These are phyloP conservation scores for Phalacrocorax pelagicus DNA, from an alignment of 2,113 vertebrate species.

Conservation along the genomic window DNA sequence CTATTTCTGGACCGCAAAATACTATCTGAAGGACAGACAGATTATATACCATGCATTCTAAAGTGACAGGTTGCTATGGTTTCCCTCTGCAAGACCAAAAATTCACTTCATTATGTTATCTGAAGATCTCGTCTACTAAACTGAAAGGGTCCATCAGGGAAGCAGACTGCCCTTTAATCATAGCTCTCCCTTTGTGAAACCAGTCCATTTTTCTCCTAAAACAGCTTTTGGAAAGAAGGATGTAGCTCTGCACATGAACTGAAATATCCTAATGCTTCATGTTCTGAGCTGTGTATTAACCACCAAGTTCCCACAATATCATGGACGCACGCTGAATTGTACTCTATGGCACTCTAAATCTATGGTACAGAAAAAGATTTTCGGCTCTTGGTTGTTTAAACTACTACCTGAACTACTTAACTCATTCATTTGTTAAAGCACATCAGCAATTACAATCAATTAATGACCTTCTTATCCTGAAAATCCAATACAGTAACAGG, in stretches of 20 bases:
- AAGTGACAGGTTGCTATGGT: conserved; percentile 76
- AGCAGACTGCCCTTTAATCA: conserved; percentile 22
- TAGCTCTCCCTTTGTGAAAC: neutral
- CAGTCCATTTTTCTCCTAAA: neutral
- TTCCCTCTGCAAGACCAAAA: conserved; percentile 62
- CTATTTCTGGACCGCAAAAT: conserved; percentile 70
- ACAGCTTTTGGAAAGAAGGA: neutral
- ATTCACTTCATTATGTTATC: conserved; percentile 53
- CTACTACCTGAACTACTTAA: neutral
- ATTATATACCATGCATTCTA: conserved; percentile 64
- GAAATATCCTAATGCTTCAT: neutral
- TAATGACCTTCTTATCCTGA: neutral
- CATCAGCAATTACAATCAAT: neutral
- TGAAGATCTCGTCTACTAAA: conserved; percentile 16
- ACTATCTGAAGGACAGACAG: conserved; percentile 67
- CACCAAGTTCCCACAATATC: neutral
- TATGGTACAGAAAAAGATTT: neutral
- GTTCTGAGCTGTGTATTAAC: neutral
- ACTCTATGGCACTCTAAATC: neutral
- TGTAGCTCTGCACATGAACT: neutral
- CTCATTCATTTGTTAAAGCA: neutral
- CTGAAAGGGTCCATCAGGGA: conserved; percentile 16
- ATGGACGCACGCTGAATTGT: neutral
- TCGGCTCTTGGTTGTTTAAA: neutral
- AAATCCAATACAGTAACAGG: neutral